Conservation (phyloP, 1,140 invertebrate genomes). For the Drosophila seguyi region DNA sequence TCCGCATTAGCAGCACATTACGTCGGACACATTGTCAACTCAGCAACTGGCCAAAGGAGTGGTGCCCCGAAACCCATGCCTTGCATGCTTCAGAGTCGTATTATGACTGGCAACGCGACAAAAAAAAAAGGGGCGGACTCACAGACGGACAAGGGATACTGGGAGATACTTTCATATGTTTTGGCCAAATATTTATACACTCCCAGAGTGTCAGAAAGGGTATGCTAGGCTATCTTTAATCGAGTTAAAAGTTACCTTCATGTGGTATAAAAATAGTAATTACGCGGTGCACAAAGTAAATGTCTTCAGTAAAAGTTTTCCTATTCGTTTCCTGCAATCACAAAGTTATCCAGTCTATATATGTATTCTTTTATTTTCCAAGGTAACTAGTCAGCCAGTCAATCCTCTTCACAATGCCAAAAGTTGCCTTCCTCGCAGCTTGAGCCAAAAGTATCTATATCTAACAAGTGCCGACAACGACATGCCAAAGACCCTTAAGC, state of each 20-base stretch:
- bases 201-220: neutral
- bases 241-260: neutral
- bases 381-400: slow-evolving; percentile 2
- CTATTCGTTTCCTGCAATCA: too few relatives aligned
- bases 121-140: slow-evolving; percentile 8
- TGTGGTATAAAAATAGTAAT: neutral
- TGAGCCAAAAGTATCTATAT: slow-evolving; percentile 72
- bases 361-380: neutral
- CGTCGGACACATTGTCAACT: slow-evolving; percentile 53
- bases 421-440: slow-evolving; percentile 22
- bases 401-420: neutral
- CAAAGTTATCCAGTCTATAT: neutral
- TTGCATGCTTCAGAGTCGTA: slow-evolving; percentile 73
- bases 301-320: neutral
- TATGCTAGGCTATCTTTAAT: neutral
- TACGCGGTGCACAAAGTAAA: neutral
- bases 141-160: slow-evolving; percentile 1
- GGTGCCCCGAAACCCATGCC: slow-evolving; percentile 15
- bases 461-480: slow-evolving; percentile 78
- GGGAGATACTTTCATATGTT: slow-evolving; percentile 52
- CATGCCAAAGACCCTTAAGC: slow-evolving; percentile 75
- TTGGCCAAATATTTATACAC: slow-evolving; percentile 47
- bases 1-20: slow-evolving; percentile 75
- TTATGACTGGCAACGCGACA: slow-evolving; percentile 51
- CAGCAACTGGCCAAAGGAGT: slow-evolving; percentile 24